phyloP scores from a whole-genome alignment of 2,797 vertebrate species.

The Chrysocyon brachyurus region DNA sequence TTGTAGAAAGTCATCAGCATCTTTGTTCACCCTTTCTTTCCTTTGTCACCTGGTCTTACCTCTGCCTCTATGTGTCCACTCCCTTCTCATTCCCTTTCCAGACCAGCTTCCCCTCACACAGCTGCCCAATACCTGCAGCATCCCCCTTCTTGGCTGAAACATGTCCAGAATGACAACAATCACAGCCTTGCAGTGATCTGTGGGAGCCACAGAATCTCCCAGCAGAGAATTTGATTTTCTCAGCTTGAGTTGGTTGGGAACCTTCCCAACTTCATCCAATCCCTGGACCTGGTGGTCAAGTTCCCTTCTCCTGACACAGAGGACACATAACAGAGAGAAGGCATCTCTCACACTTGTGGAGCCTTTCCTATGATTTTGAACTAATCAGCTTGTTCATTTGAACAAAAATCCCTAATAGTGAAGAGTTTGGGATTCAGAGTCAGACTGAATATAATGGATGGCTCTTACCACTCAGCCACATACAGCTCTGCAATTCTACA shows the following conservation, averaged over 20 bases:
- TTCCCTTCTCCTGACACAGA: not conserved
- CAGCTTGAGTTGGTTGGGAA: not conserved
- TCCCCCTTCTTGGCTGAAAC: not conserved
- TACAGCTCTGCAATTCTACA: not conserved
- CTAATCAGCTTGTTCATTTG: not conserved
- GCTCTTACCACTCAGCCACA: not conserved
- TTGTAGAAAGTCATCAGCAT: not conserved
- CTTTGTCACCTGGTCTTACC: not conserved
- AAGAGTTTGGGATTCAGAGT: not conserved
- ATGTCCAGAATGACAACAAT: not conserved
- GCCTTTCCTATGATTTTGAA: not conserved
- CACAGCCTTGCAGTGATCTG: not conserved
- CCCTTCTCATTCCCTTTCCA: not conserved
- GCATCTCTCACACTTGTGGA: not conserved
- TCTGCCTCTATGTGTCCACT: not conserved
- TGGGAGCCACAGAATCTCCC: not conserved
- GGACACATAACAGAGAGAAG: not conserved
- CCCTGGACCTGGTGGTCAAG: not conserved
- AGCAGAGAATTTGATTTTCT: not conserved
- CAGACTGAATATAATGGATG: not conserved
- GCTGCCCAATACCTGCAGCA: rapidly evolving
- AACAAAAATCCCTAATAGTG: not conserved
- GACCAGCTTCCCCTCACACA: not conserved
- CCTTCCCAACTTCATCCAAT: not conserved
- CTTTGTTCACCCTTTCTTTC: not conserved